These are phyloP conservation scores for Sebastes oblongus DNA, from an alignment of 2,797 vertebrate genomes.

Conservation along the genomic window DNA sequence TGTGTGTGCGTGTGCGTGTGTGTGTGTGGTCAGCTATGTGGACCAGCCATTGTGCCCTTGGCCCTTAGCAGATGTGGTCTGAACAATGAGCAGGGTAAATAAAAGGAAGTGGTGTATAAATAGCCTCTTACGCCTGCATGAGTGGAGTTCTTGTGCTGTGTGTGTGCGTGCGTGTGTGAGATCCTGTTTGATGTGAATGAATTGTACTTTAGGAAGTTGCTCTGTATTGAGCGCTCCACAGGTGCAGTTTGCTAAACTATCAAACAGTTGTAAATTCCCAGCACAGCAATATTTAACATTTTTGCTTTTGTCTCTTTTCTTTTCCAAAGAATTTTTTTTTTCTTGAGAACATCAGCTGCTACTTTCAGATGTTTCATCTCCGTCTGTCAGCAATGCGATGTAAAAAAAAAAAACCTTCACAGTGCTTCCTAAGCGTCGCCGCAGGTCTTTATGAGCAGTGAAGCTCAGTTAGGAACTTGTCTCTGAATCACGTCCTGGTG, in stretches of 20 bases:
- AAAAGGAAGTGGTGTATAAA: constrained; percentile 87
- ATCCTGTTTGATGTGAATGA: constrained; percentile 65
- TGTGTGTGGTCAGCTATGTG: constrained; percentile 71
- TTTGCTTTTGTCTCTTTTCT: neutral
- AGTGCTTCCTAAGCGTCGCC: neutral
- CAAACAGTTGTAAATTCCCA: constrained; percentile 17
- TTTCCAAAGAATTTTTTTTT: neutral
- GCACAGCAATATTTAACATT: neutral
- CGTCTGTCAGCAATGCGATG: neutral
- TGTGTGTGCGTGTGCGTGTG: constrained; percentile 37
- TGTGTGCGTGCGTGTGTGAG: constrained; percentile 26
- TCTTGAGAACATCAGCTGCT: neutral
- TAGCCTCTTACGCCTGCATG: constrained; percentile 72
- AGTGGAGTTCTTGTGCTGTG: constrained; percentile 54
- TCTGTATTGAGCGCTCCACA: constrained; percentile 32
- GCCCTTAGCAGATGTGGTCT: constrained; percentile 83
- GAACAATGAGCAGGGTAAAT: constrained; percentile 86
- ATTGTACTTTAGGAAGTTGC: constrained; percentile 68
- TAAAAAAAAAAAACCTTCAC: neutral
- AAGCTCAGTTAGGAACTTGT: constrained; percentile 27
- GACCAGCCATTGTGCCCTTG: constrained; percentile 82
- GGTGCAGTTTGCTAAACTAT: constrained; percentile 43
- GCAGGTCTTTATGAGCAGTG: constrained; percentile 32
- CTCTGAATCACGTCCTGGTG: constrained; percentile 60
- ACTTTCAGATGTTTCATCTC: neutral